Percentiles rank a stretch among this genome's conserved stretches.
Evolutionary conservation across 2,888 invertebrate genomes (phyloP).

Genomic region (Cephus sareptanus): DNA sequence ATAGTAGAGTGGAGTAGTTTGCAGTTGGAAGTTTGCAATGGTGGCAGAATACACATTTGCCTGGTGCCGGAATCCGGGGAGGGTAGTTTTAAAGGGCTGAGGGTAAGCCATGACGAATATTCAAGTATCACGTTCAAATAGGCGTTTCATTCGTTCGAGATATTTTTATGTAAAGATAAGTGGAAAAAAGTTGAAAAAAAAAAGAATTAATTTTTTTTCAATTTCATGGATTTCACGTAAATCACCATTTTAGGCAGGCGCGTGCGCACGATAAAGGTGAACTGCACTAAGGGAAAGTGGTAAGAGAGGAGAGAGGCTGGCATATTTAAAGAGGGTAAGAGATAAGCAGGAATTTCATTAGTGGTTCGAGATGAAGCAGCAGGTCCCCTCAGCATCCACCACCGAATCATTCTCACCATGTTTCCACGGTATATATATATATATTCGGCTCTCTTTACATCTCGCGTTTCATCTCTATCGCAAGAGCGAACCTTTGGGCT

Average conservation of each 20-base stretch:
- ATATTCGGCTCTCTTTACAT: conserved; percentile 7
- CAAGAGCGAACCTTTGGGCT: conserved; percentile 3
- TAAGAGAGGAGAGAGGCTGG: conserved; percentile 2
- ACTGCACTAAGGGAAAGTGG: neutral
- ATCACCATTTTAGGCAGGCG: neutral
- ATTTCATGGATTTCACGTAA: neutral
- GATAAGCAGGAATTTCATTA: conserved; percentile 43
- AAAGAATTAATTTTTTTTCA: no score
- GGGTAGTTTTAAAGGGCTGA: neutral
- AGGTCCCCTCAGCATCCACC: conserved; percentile 32
- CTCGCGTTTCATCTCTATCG: conserved; percentile 9
- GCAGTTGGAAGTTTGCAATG: neutral
- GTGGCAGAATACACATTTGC: neutral
- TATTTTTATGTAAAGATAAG: no score
- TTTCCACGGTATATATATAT: neutral
- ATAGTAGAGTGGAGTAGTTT: neutral
- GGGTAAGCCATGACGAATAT: neutral
- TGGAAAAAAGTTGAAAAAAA: no score
- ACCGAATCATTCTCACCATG: conserved; percentile 15
- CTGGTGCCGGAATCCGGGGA: no score
- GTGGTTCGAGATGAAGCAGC: conserved; percentile 44
- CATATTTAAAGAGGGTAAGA: conserved; percentile 2
- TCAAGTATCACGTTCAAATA: neutral
- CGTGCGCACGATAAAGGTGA: neutral
- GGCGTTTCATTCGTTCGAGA: no score